A percentile compares a stretch with the other conserved stretches of the same genome.
phyloP scores from a whole-genome alignment of 2,888 invertebrate genomes.

The Blastobasis lacticolella region DNA sequence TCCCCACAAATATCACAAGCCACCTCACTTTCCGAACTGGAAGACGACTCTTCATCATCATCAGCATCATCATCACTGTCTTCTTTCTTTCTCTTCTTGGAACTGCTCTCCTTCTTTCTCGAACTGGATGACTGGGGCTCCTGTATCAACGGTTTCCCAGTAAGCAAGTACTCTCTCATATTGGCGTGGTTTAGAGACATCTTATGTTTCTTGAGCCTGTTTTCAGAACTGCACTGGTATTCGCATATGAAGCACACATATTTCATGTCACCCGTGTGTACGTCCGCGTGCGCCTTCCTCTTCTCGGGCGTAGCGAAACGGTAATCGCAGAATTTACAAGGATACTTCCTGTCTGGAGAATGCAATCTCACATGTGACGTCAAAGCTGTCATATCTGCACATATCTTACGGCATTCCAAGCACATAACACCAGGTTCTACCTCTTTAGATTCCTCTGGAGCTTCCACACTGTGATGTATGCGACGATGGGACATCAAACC shows the following conservation, averaged over 20 bases:
- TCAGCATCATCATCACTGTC: conserved; percentile 17
- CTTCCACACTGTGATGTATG: conserved; percentile 48
- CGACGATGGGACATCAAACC: conserved; percentile 55
- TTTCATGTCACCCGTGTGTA: conserved; percentile 65
- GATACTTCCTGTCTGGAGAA: conserved; percentile 54
- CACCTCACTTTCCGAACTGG: conserved; percentile 18
- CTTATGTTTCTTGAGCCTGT: conserved; percentile 55
- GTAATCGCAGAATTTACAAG: conserved; percentile 64
- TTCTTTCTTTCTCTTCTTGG: conserved; percentile 34
- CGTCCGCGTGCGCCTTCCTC: conserved; percentile 48
- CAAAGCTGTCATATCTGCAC: conserved; percentile 51
- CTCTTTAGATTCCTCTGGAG: conserved; percentile 33
- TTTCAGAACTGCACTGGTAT: conserved; percentile 61
- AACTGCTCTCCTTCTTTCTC: conserved; percentile 31
- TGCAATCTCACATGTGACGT: conserved; percentile 60
- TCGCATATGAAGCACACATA: conserved; percentile 67
- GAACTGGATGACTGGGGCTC: conserved; percentile 36
- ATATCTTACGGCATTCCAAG: conserved; percentile 59
- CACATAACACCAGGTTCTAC: conserved; percentile 52
- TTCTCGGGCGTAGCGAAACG: conserved; percentile 60
- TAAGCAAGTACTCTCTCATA: conserved; percentile 54
- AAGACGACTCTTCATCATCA: conserved; percentile 10
- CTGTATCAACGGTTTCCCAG: conserved; percentile 40
- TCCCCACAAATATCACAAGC: conserved; percentile 64
- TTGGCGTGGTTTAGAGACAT: conserved; percentile 51